phyloP scores from a whole-genome alignment of 1,140 invertebrate species.

The Bombus consobrinus region DNA sequence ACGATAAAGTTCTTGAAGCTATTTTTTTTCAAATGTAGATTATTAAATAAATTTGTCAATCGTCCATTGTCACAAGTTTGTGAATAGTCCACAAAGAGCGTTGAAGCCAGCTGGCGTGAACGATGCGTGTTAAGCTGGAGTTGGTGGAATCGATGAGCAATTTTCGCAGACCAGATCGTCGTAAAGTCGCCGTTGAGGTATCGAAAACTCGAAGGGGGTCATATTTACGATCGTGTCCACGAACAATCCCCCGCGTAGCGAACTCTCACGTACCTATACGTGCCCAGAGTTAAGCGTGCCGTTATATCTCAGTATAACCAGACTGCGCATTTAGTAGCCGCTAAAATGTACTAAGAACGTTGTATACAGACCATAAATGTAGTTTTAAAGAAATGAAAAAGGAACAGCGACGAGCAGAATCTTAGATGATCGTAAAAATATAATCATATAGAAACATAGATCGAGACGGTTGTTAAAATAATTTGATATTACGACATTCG shows the following conservation, averaged over 20 bases:
- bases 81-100: no score
- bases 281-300: constrained; percentile 34
- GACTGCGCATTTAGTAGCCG: constrained; percentile 27
- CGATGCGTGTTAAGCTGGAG: neutral
- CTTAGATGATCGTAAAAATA: neutral
- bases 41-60: no score
- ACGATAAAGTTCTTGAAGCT: no score
- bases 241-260: constrained; percentile 58
- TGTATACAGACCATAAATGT: constrained; percentile 42
- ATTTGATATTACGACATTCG: neutral
- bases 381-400: neutral
- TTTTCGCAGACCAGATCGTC: neutral
- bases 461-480: neutral
- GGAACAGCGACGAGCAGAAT: no score
- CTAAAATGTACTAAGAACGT: constrained; percentile 48
- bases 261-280: constrained; percentile 60
- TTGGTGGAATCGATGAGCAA: neutral
- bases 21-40: no score
- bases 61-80: no score
- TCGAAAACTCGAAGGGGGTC: constrained; percentile 40
- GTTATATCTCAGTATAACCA: constrained; percentile 63
- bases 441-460: neutral
- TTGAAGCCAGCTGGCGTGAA: neutral
- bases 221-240: constrained; percentile 63
- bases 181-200: neutral